phyloP scores from a whole-genome alignment of 2,113 vertebrate species.

The Peromyscus californicus region DNA sequence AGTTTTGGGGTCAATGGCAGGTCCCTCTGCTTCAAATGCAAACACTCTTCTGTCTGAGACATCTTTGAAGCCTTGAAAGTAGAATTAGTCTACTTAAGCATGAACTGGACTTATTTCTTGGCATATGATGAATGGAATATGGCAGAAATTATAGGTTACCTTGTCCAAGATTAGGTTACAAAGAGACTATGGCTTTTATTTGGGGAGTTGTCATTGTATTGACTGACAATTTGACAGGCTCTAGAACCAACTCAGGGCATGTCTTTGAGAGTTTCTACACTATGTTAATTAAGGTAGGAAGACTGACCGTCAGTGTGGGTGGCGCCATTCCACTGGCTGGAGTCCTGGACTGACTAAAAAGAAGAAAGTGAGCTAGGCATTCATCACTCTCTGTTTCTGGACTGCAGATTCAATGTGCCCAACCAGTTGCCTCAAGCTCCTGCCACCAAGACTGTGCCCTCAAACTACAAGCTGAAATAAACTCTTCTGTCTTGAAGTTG shows the following conservation, averaged over 20 bases:
- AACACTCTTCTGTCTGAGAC: not conserved
- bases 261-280: not conserved
- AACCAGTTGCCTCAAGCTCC: not conserved
- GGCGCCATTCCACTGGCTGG: not conserved
- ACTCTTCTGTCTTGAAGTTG: not conserved
- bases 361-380: not conserved
- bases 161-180: not conserved
- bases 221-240: not conserved
- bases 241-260: not conserved
- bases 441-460: not conserved
- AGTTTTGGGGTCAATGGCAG: not conserved
- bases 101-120: not conserved
- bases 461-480: not conserved
- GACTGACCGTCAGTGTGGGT: no score
- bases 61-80: not conserved
- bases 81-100: not conserved
- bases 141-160: not conserved
- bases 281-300: not conserved
- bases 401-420: not conserved
- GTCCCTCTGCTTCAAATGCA: not conserved
- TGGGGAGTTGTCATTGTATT: fast-evolving
- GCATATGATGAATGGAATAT: not conserved
- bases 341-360: not conserved
- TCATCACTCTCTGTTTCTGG: not conserved
- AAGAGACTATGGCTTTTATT: not conserved